Evolutionary conservation across 1,140 invertebrate species (phyloP), one percentile per base, ranked within the genome.

Genomic region (Nebria ingens): DNA sequence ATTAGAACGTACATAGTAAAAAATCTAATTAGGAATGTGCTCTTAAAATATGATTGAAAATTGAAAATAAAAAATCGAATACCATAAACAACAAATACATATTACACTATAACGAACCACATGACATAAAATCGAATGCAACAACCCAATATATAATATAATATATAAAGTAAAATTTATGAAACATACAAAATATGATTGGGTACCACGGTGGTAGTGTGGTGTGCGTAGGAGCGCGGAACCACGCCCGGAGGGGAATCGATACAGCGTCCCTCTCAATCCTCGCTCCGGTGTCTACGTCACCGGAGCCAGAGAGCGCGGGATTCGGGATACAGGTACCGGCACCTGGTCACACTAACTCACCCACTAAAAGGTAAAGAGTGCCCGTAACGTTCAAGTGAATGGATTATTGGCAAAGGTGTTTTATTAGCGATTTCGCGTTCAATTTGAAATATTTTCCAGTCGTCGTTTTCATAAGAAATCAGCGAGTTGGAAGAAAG

Each of bases 371-470:
- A n/a, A n/a, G n/a, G n/a, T n/a, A n/a, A n/a, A n/a, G n/a, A n/a
- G n/a, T n/a, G n/a, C n/a, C n/a, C n/a, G n/a, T n/a, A n/a, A n/a
- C n/a, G n/a, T n/a, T n/a, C n/a, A n/a, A n/a, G 25, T 34, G 25
- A 45, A 45, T 45, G 40, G 15, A 45, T 45, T 11, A 45, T 17
- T 3, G 40, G 6, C 40, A 45, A n/a, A n/a, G 40, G 40, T 45
- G 40, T 45, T 45, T 45, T 45, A 45, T 45, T 45, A 45, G 40
- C 40, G 40, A 45, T 45, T 45, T 45, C 15, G 40, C 40, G 40
- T 12, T 45, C 40, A 45, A 45, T 45, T 45, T 45, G 40, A 45
- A 45, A 45, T 45, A 45, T 45, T 45, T 45, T 45, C 40, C n/a
- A n/a, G n/a, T n/a, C 3, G 40, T 45, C 40, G 3, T 17, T 9